Conservation (phyloP, 2,797 vertebrate genomes). For the Threskiornis aethiopicus region DNA sequence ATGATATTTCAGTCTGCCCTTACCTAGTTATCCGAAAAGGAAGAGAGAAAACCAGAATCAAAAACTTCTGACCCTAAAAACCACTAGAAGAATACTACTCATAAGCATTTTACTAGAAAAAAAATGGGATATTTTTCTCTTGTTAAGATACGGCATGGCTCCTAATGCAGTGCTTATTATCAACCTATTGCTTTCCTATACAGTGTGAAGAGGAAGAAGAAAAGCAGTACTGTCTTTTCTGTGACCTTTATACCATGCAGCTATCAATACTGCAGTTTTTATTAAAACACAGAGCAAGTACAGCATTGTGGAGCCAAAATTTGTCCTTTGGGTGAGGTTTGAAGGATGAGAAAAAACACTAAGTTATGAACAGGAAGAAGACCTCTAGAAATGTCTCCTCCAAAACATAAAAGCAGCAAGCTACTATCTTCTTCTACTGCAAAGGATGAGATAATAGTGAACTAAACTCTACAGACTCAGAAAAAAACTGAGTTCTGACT, state of each 20-base stretch:
- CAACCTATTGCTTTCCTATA: neutral
- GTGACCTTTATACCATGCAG: neutral
- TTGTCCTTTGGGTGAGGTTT: neutral
- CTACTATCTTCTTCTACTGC: neutral
- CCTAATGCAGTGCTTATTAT: neutral
- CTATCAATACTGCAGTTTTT: neutral
- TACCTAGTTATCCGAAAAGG: neutral
- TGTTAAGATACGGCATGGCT: neutral
- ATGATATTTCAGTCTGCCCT: neutral
- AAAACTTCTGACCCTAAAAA: neutral
- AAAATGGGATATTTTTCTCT: neutral
- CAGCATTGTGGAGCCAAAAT: neutral
- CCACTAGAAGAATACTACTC: neutral
- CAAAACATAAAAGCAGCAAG: neutral
- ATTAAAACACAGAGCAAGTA: neutral
- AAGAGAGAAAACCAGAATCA: neutral
- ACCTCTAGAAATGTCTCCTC: neutral
- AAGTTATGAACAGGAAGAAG: neutral
- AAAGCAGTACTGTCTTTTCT: neutral
- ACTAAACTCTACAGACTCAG: neutral
- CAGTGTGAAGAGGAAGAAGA: neutral
- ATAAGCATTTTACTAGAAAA: neutral
- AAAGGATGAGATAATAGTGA: neutral
- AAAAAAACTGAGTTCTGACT: neutral
- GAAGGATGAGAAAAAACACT: neutral